These are phyloP conservation scores for Aphis gossypii DNA, from an alignment of 1,140 invertebrate species.

Conservation along the genomic window DNA sequence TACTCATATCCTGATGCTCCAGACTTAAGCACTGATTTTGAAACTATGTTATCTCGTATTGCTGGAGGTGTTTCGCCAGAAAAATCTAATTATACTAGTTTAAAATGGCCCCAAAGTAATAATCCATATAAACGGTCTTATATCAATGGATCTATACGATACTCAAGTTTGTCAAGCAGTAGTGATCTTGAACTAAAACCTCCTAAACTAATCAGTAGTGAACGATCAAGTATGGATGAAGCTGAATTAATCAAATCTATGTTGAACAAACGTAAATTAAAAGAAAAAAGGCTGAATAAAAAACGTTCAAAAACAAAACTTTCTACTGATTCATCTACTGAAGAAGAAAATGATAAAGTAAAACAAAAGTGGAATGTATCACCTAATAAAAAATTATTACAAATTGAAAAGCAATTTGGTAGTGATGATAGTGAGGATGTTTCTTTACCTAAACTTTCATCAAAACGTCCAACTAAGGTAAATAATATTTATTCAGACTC, in stretches of 20 bases:
- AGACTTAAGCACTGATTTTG: conserved; percentile 75
- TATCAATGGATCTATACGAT: conserved; percentile 76
- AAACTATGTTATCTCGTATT: conserved; percentile 75
- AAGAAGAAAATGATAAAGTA: conserved; percentile 63
- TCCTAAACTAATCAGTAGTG: conserved; percentile 58
- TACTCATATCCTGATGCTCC: conserved; percentile 78
- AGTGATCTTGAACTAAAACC: conserved; percentile 65
- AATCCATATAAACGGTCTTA: conserved; percentile 79
- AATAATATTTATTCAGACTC: conserved; percentile 75
- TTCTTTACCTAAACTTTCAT: conserved; percentile 63
- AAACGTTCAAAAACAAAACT: conserved; percentile 59
- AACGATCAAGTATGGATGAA: conserved; percentile 60
- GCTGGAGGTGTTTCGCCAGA: conserved; percentile 65
- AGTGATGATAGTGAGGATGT: conserved; percentile 77
- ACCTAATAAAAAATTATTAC: conserved; percentile 71
- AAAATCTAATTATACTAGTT: conserved; percentile 45
- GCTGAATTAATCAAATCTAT: conserved; percentile 54
- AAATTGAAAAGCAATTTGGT: conserved; percentile 68
- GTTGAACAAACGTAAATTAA: conserved; percentile 64
- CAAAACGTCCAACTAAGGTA: conserved; percentile 61
- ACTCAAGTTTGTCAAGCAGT: conserved; percentile 74
- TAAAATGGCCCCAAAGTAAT: conserved; percentile 61
- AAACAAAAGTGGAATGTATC: conserved; percentile 66
- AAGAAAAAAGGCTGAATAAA: conserved; percentile 62
- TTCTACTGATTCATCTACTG: conserved; percentile 61